Evolutionary conservation across 2,888 invertebrate species (phyloP), one percentile per base, ranked within the genome.

Genomic region (Auanema sp.): DNA sequence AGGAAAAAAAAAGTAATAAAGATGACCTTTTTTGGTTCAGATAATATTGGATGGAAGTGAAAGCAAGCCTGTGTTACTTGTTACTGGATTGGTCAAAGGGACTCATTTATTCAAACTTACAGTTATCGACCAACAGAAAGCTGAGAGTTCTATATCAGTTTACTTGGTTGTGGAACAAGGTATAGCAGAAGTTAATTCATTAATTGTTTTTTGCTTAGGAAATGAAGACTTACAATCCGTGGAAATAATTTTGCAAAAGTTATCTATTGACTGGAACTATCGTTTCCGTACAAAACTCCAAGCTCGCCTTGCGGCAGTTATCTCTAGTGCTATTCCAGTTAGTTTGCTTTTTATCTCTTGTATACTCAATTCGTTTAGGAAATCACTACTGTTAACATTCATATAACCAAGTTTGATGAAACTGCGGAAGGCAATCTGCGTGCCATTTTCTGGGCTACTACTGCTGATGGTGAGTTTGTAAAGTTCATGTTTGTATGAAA

Each of bases 221-320:
- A 42, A 47, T 11, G 71, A 70, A 41, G 57, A 71, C 44, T n/a
- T 57, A 21, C 66, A 71, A 55, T 62, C 71, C n/a, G 71, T 70
- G 12, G 69, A 70, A 41, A 25, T 70, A 4, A 25, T 62, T 24
- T 51, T 72, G 16, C 42, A 53, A 6, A 58, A 52, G 4, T 51
- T 40, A 4, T 18, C 63, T 33, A 41, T 42, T 10, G 65, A 59
- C 11, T 54, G 55, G 42, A 56, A 66, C 33, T 66, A 69, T 21
- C 42, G 62, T 8, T 42, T 62, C 50, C 59, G 62, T 16, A 43
- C 58, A 14, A 70, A 70, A 47, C 49, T 70, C 11, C 64, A 60
- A 42, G 59, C 55, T 16, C 58, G 71, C 14, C 54, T 70, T 4
- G 25, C 62, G 2, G 64, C 71, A 8, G 68, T 66, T 4, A 44